Conservation (phyloP, 2,888 invertebrate genomes). For the Drosophila testacea region DNA sequence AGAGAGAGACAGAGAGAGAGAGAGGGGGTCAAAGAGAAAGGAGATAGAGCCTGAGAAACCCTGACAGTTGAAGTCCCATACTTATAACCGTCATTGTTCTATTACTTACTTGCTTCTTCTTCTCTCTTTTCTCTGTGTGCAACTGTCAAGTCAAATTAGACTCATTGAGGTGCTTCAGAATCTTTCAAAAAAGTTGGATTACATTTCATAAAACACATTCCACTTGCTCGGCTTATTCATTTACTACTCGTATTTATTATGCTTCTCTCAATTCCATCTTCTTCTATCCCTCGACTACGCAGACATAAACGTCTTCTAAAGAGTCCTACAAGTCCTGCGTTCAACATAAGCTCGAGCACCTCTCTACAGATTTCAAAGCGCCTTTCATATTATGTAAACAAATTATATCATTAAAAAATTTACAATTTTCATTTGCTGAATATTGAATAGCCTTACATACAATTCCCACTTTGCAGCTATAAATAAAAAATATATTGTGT, state of each 20-base stretch:
- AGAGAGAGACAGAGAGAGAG: too few species aligned
- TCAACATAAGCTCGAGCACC: conserved; percentile 13
- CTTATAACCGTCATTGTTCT: conserved; percentile 41
- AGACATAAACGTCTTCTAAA: conserved; percentile 18
- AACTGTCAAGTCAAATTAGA: conserved; percentile 55
- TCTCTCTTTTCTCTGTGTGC: conserved; percentile 28
- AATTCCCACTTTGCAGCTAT: neutral
- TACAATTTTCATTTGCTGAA: neutral
- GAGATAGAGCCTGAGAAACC: neutral
- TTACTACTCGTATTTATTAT: conserved; percentile 7
- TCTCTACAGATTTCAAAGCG: conserved; percentile 15
- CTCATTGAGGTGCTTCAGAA: conserved; percentile 33
- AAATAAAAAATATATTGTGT: neutral
- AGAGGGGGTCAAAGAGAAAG: too few species aligned
- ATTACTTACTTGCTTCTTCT: conserved; percentile 26
- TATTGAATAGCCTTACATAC: neutral
- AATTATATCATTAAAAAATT: conserved; percentile 3
- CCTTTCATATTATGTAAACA: conserved; percentile 10
- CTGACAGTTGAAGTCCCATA: conserved; percentile 26
- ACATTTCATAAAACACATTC: conserved; percentile 23
- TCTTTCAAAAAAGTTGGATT: conserved; percentile 40
- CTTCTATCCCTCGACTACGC: neutral
- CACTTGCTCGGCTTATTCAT: conserved; percentile 17
- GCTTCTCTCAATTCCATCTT: neutral
- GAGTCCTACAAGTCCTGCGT: neutral